Conservation (phyloP, 2,888 invertebrate species). For the Tiphia femorata region DNA sequence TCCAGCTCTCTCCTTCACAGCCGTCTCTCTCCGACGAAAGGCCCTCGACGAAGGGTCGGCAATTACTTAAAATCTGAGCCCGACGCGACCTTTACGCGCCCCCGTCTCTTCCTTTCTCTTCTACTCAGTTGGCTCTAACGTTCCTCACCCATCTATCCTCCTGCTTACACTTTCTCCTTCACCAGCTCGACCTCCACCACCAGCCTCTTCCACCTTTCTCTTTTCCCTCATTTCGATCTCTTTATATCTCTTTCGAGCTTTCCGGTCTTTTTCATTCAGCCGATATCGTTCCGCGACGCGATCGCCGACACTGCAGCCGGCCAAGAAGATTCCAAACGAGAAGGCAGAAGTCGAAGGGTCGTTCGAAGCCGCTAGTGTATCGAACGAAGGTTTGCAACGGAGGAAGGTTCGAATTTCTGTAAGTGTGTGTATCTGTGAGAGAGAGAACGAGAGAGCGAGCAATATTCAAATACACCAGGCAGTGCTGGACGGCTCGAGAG, state of each 20-base stretch:
- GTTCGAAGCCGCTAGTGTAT: no score
- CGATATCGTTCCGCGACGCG: slow-evolving; percentile 23
- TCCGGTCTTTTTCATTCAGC: slow-evolving; percentile 8
- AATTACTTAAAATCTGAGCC: slow-evolving; percentile 51
- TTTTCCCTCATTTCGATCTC: slow-evolving; percentile 8
- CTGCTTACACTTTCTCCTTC: no score
- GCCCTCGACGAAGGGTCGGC: slow-evolving; percentile 38
- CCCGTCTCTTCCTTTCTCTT: not conserved
- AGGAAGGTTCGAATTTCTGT: no score
- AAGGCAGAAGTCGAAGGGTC: not conserved
- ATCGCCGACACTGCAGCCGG: slow-evolving; percentile 3
- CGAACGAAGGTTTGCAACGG: no score
- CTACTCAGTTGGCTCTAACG: not conserved
- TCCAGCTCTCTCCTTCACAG: slow-evolving; percentile 7
- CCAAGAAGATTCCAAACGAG: not conserved
- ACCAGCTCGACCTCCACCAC: no score
- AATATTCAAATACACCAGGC: not conserved
- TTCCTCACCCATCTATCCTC: no score
- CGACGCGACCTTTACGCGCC: not conserved
- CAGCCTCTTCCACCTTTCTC: slow-evolving; percentile 7
- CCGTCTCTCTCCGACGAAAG: slow-evolving; percentile 41
- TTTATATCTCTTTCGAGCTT: slow-evolving; percentile 1
- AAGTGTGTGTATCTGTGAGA: no score
- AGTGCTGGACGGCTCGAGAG: slow-evolving; percentile 46
- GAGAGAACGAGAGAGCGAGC: not conserved